Conservation (phyloP, 2,113 vertebrate species). For the Sceloporus undulatus region DNA sequence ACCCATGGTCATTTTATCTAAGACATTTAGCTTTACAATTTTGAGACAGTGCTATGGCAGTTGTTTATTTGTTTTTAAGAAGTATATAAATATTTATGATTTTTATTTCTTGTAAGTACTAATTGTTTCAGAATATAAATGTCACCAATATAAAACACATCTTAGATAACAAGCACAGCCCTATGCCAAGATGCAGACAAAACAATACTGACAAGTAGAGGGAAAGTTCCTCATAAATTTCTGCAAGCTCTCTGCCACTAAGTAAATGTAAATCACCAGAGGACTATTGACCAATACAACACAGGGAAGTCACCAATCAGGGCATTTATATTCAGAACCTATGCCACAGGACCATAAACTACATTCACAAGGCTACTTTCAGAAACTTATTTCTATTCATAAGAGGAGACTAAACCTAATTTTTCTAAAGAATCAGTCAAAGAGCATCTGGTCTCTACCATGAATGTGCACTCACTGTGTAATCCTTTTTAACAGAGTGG, state of each 20-base stretch:
- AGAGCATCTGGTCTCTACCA: constrained; percentile 72
- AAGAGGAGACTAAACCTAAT: constrained; percentile 45
- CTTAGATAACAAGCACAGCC: not conserved
- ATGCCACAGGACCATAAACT: constrained; percentile 56
- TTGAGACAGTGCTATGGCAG: not conserved
- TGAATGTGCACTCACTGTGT: constrained; percentile 55
- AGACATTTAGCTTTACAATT: constrained; percentile 15
- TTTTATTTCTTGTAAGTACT: constrained; percentile 9
- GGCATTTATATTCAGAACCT: constrained; percentile 52
- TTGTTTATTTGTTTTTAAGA: constrained; percentile 27
- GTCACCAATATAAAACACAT: constrained; percentile 7
- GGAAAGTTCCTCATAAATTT: constrained; percentile 44
- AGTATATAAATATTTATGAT: not conserved
- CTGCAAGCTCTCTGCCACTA: constrained; percentile 26
- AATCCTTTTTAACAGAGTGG: constrained; percentile 63
- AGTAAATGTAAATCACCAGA: not conserved
- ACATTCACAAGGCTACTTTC: constrained; percentile 54
- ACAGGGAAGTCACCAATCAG: constrained; percentile 33
- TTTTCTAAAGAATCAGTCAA: constrained; percentile 61
- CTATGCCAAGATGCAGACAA: constrained; percentile 8
- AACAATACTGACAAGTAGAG: constrained; percentile 10
- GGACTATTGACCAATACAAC: not conserved
- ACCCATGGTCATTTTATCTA: not conserved
- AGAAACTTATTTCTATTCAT: constrained; percentile 56
- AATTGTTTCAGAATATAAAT: not conserved